Percentiles rank a stretch among this genome's conserved stretches.
Evolutionary conservation across 1,140 invertebrate species (phyloP).

Genomic region (Colletes latitarsis): DNA sequence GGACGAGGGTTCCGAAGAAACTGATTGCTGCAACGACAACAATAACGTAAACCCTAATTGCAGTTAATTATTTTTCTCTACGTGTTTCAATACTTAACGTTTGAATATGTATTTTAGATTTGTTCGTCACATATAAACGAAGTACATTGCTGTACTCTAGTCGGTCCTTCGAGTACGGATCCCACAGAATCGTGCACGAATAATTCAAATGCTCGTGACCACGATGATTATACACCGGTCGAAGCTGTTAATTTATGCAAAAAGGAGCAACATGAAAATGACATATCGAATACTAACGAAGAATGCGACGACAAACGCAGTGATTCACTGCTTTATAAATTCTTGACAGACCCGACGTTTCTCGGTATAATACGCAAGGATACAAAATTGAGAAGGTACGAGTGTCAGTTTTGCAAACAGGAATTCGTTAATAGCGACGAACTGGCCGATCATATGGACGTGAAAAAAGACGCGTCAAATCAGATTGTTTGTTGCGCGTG

Average conservation of each 20-base stretch:
- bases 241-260: constrained; percentile 44
- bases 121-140: too few species aligned
- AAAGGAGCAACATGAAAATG: constrained; percentile 32
- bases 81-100: too few species aligned
- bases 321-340: constrained; percentile 73
- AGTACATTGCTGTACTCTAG: background rate
- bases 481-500: constrained; percentile 74
- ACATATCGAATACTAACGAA: background rate
- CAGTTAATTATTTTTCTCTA: background rate
- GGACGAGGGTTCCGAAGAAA: background rate
- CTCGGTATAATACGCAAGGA: constrained; percentile 63
- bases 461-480: constrained; percentile 61
- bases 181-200: background rate
- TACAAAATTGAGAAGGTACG: constrained; percentile 52
- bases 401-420: constrained; percentile 71
- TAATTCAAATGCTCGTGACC: background rate
- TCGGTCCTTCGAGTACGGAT: background rate
- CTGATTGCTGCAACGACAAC: constrained; percentile 12
- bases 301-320: constrained; percentile 58
- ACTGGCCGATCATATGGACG: constrained; percentile 68
- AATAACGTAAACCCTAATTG: constrained; percentile 28
- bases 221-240: background rate
- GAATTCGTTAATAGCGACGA: constrained; percentile 63
- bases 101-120: background rate
- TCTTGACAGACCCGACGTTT: constrained; percentile 75